Evolutionary conservation across 2,797 vertebrate species (phyloP), one percentile per base, ranked within the genome.

Genomic region (Channallabes apus): DNA sequence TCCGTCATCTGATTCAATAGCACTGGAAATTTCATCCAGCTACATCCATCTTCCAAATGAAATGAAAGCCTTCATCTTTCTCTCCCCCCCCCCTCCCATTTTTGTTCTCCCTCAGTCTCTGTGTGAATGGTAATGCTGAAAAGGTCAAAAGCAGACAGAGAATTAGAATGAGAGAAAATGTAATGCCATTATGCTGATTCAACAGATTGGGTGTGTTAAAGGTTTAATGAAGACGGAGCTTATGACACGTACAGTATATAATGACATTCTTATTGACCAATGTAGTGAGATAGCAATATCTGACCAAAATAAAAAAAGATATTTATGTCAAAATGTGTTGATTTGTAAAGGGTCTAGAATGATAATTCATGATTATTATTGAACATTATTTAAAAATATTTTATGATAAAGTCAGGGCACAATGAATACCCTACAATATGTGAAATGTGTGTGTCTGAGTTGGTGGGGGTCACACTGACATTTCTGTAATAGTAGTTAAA

Each of bases 1-100:
- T 90, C 86, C 64, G 86, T 86, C 85, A 87, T 89, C 80, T 88
- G 86, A 90, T 89, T 89, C 83, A 82, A 90, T 87, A 86, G 82
- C 32, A 59, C 82, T 83, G 79, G 85, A 88, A 88, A 89, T 86
- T 86, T 84, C 85, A 91, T 85, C 75, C 84, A 32, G 56, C 75
- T 80, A 76, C 81, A 82, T 87, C 86, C 88, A 90, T 89, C 86
- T 88, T 80, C 69, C 76, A 87, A 87, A 89, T 86, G 41, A 88
- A 89, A 88, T 88, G 84, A 87, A 88, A 86, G 61, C 81, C 85
- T 82, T 89, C 84, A 81, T 85, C 68, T 77, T 82, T 88, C 32
- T 62, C 65, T 68, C 41, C 7, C 6, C 8, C 35, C 35, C 65
- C 80, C 65, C 67, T 27, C 46, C 27, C 27, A 67, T 54, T 51